phyloP scores from a whole-genome alignment of 2,113 vertebrate genomes.

The Periophthalmus modestus region DNA sequence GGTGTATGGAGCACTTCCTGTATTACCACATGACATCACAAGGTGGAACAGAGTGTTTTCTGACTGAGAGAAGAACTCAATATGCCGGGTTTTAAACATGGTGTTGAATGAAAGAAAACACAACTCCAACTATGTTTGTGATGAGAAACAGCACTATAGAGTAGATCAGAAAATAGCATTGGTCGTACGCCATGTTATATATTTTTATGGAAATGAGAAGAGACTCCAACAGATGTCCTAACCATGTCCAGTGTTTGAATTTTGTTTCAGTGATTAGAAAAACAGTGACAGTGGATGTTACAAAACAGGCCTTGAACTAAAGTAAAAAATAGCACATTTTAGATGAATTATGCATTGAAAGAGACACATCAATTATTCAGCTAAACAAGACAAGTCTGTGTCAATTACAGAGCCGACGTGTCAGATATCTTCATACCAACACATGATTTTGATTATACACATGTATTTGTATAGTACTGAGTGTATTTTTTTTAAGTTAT shows the following conservation, averaged over 20 bases:
- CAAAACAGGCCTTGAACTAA: conserved; percentile 30
- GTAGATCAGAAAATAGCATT: background rate
- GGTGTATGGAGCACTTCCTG: too few relatives aligned
- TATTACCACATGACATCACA: too few relatives aligned
- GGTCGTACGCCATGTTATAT: background rate
- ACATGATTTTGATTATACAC: conserved; percentile 2
- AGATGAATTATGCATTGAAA: conserved; percentile 57
- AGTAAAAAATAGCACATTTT: conserved; percentile 36
- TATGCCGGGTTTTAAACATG: too few relatives aligned
- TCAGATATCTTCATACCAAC: conserved; percentile 23
- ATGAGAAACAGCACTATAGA: too few relatives aligned
- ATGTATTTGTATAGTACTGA: background rate
- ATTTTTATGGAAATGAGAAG: conserved; percentile 1
- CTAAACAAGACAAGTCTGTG: conserved; percentile 52
- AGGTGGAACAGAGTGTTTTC: too few relatives aligned
- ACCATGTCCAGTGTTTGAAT: conserved; percentile 13
- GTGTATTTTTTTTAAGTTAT: background rate
- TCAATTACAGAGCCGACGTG: conserved; percentile 44
- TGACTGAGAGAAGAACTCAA: too few relatives aligned
- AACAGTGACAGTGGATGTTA: conserved; percentile 11
- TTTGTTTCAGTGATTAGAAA: conserved; percentile 15
- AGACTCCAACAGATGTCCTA: conserved; percentile 20
- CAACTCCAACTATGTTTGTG: too few relatives aligned
- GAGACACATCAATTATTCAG: conserved; percentile 57
- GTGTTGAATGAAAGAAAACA: too few relatives aligned